phyloP scores from a whole-genome alignment of 2,888 invertebrate species.

The Rotaria socialis region DNA sequence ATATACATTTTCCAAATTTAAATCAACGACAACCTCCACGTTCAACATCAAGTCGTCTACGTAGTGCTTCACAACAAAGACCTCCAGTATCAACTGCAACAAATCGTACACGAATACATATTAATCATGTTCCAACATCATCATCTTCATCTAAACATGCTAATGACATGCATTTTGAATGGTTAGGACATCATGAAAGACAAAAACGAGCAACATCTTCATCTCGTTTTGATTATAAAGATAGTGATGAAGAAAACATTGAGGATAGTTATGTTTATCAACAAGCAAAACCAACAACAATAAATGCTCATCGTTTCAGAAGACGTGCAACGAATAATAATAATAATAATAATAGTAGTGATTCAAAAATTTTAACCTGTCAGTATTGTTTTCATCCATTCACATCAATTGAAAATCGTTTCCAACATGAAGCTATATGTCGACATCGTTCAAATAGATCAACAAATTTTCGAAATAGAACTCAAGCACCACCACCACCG shows the following conservation, averaged over 20 bases:
- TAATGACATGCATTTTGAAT: constrained; percentile 29
- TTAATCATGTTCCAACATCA: not conserved
- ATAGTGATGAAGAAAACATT: constrained; percentile 26
- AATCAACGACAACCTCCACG: not conserved
- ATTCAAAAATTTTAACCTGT: not conserved
- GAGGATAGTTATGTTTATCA: not conserved
- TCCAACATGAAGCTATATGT: not conserved
- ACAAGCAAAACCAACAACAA: not conserved
- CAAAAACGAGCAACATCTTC: not conserved
- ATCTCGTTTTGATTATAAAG: not conserved
- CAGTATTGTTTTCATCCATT: constrained; percentile 3
- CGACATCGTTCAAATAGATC: not conserved
- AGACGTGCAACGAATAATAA: not conserved
- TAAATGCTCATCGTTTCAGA: not conserved
- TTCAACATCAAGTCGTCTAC: not conserved
- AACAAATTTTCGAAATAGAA: not conserved
- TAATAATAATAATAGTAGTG: not conserved
- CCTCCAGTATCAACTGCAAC: not conserved
- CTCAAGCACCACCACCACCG: not conserved
- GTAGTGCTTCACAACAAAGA: constrained; percentile 1
- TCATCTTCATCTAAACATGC: no score
- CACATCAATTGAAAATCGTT: not conserved
- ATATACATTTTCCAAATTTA: constrained; percentile 11
- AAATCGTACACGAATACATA: constrained; percentile 21
- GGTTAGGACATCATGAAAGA: not conserved